Evolutionary conservation across 92 coral and sea anemone species (phyloP), one percentile per base, ranked within the genome.

Genomic region (Pocillopora grandis): DNA sequence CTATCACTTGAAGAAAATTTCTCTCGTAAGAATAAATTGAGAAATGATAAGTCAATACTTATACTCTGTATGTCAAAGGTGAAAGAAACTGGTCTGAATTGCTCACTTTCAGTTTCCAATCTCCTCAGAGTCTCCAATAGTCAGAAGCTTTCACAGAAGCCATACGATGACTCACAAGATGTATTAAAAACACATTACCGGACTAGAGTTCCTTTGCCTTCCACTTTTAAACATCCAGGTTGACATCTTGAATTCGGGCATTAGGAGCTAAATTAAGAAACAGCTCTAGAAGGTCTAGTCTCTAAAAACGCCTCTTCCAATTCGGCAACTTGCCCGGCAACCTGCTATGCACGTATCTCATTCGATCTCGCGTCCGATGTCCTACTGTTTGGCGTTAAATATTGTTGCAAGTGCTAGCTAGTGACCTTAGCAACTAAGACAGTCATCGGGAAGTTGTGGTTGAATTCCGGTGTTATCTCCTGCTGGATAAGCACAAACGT

Each of bases 371-470:
- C 16, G 33, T 27, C 12, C 8, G 67, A 31, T 59, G 16, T 57
- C 66, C 77, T 37, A 65, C 77, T 62, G 85, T 1, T 75, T 33
- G 55, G 49, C 55, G 33, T 31, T 68, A 72, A 71, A 58, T 59
- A 61, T 20, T 23, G 64, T 11, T n/a, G 52, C 63, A 17, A 66
- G 31, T 21, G 75, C 37, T 42, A 56, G 18, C 16, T 17, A 66
- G 62, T 55, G 56, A 36, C 52, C 62, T 1, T 9, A 23, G 16
- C 55, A 76, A 75, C 42, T 60, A 61, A 59, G 76, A 80, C 49
- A 20, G 67, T 57, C 66, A 33, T 33, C 77, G 78, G 60, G 48
- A 81, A 81, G 21, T n/a, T 71, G 85, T 60, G 85, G 70, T 81
- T 37, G 20, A 71, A 81, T 81, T 80, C 85, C 85, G 19, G 7